A percentile compares a stretch with the other conserved stretches of the same genome.
Evolutionary conservation across 2,797 vertebrate species (phyloP).

Genomic region (Sciaenops ocellatus): DNA sequence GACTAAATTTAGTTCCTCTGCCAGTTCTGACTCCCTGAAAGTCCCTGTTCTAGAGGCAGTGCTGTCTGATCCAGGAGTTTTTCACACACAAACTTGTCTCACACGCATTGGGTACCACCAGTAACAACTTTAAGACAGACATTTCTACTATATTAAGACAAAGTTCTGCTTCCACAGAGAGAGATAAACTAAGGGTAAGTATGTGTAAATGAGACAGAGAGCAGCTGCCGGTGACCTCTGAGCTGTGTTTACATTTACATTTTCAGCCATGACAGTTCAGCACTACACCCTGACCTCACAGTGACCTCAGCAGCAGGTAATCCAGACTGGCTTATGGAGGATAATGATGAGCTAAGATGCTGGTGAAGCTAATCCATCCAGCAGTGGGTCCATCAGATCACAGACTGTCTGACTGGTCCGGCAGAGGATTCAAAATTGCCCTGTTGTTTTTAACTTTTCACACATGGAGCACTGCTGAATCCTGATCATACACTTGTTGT

Average conservation of each 20-base stretch:
- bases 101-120: neutral
- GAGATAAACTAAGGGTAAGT: too few relatives aligned
- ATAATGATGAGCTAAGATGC: slow-evolving; percentile 30
- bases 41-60: neutral
- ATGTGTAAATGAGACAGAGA: neutral
- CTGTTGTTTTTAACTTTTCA: too few relatives aligned
- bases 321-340: slow-evolving; percentile 25
- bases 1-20: neutral
- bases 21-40: neutral
- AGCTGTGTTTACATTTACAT: neutral
- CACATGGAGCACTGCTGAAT: too few relatives aligned
- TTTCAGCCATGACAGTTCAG: neutral
- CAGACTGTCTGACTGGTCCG: neutral
- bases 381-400: slow-evolving; percentile 11
- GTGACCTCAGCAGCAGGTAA: slow-evolving; percentile 33
- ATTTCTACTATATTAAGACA: neutral
- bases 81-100: neutral
- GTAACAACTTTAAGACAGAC: neutral
- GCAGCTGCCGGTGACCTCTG: neutral
- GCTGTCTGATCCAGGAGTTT: neutral
- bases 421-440: too few relatives aligned
- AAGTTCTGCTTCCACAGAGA: neutral
- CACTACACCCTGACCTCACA: neutral
- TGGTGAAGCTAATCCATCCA: slow-evolving; percentile 39
- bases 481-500: too few relatives aligned